Conservation (phyloP, 2,888 invertebrate species). For the Bembecia ichneumoniformis region DNA sequence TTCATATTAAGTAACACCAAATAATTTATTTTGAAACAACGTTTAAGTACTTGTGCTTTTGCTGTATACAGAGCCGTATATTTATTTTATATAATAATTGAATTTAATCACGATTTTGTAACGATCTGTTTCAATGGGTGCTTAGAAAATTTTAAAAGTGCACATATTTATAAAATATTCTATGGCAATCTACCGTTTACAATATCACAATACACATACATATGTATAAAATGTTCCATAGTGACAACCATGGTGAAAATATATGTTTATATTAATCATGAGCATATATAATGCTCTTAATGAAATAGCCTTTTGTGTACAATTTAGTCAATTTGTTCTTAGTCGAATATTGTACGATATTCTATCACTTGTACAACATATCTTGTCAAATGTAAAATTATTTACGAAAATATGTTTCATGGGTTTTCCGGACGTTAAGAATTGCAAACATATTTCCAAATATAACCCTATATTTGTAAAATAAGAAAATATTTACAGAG, state of each 20-base stretch:
- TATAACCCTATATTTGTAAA: background rate
- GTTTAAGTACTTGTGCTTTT: conserved; percentile 41
- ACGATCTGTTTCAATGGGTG: background rate
- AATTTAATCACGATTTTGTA: background rate
- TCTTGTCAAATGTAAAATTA: too few species aligned
- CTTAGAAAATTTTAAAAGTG: background rate
- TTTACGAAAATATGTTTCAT: too few species aligned
- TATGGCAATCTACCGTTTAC: conserved; percentile 4
- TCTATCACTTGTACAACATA: too few species aligned
- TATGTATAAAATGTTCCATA: too few species aligned
- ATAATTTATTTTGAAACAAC: conserved; percentile 52
- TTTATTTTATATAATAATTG: background rate
- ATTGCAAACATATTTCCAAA: background rate
- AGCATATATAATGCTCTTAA: too few species aligned
- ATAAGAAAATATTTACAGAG: background rate
- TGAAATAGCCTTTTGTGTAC: too few species aligned
- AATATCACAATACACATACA: conserved; percentile 1
- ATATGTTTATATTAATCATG: too few species aligned
- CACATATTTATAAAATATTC: background rate
- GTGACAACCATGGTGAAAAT: too few species aligned
- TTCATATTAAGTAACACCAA: conserved; percentile 47
- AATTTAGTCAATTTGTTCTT: too few species aligned
- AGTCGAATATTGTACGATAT: too few species aligned
- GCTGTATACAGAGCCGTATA: background rate
- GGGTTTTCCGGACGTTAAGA: too few species aligned